A percentile compares a stretch with the other conserved stretches of the same genome.
Evolutionary conservation across 2,888 invertebrate genomes (phyloP).

Genomic region (Meghimatium bilineatum): DNA sequence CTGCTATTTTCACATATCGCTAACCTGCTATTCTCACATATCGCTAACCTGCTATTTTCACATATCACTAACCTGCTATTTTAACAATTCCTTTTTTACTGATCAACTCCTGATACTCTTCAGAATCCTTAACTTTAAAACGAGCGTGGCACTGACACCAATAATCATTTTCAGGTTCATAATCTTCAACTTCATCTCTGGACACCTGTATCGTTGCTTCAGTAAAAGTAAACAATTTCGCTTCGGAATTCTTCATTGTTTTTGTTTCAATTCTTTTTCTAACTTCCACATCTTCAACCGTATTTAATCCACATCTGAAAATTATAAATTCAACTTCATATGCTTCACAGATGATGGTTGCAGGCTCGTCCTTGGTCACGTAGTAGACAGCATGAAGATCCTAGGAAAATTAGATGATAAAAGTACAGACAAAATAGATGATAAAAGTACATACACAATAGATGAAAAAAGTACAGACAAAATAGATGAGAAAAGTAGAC

Average conservation of each 20-base stretch:
- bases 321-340: constrained; percentile 43
- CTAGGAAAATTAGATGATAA: not conserved
- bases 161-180: constrained; percentile 37
- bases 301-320: constrained; percentile 44
- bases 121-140: constrained; percentile 15
- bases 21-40: no score
- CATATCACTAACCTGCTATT: constrained; percentile 47
- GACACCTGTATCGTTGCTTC: constrained; percentile 42
- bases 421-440: not conserved
- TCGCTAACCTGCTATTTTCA: no score
- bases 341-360: constrained; percentile 45
- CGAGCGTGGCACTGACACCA: constrained; percentile 51
- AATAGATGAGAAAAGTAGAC: not conserved
- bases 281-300: not conserved
- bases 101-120: constrained; percentile 29
- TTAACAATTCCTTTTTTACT: constrained; percentile 44
- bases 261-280: not conserved
- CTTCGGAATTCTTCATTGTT: not conserved
- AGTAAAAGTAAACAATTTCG: not conserved
- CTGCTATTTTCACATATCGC: no score
- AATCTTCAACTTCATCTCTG: constrained; percentile 39
- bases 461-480: not conserved
- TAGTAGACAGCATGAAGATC: constrained; percentile 45
- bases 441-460: not conserved
- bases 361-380: constrained; percentile 39